Evolutionary conservation across 2,888 invertebrate genomes (phyloP).

Genomic region (Neria commutata): DNA sequence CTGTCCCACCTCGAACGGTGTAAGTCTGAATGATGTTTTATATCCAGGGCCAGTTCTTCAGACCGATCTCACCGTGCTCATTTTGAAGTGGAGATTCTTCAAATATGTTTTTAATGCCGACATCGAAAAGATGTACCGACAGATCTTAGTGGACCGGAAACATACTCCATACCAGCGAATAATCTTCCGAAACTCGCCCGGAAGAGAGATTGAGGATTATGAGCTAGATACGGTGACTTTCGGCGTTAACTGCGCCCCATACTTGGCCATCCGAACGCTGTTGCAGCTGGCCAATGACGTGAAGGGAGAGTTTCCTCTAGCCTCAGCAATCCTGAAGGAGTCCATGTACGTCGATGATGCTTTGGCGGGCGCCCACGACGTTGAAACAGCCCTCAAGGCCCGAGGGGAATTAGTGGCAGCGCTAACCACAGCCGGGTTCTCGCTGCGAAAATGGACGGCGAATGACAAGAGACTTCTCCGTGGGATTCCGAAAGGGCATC

Average conservation of each 20-base stretch:
- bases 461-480: not conserved
- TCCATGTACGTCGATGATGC: not conserved
- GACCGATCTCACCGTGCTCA: not conserved
- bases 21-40: not conserved
- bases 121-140: not conserved
- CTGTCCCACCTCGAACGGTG: not conserved
- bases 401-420: not conserved
- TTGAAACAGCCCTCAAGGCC: not conserved
- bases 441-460: not conserved
- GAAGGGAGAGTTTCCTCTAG: not conserved
- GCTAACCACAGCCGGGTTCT: not conserved
- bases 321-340: not conserved
- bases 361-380: not conserved
- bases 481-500: not conserved
- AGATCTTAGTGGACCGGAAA: slow-evolving; percentile 10
- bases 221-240: not conserved
- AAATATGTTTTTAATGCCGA: not conserved
- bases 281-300: not conserved
- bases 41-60: not conserved
- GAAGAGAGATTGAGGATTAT: not conserved
- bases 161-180: slow-evolving; percentile 15
- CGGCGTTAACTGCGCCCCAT: not conserved
- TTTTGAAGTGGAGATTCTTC: not conserved
- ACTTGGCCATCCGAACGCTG: not conserved
- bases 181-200: not conserved